Evolutionary conservation across 1,140 invertebrate species (phyloP).

Genomic region (Mizuhopecten yessoensis): DNA sequence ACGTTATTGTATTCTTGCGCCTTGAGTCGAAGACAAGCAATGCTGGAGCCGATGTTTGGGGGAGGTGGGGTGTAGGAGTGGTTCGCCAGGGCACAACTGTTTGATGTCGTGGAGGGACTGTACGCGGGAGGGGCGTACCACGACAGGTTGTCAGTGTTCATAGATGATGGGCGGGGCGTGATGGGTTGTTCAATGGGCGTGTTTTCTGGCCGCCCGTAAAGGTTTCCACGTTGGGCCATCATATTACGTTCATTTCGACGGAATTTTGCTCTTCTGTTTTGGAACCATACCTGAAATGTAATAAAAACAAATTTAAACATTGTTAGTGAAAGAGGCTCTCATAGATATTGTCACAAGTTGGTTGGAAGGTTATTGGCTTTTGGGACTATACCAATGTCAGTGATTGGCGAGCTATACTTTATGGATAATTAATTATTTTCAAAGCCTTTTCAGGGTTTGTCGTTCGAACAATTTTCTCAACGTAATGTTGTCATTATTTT

Average conservation of each 20-base stretch:
- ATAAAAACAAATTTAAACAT: conserved; percentile 54
- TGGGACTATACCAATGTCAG: too few relatives aligned
- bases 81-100: conserved; percentile 78
- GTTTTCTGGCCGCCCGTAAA: conserved; percentile 70
- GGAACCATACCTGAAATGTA: conserved; percentile 95
- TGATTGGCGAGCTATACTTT: too few relatives aligned
- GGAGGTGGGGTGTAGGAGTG: conserved; percentile 71
- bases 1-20: conserved; percentile 83
- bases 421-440: too few relatives aligned
- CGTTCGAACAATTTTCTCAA: too few relatives aligned
- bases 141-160: conserved; percentile 69
- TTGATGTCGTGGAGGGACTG: conserved; percentile 67
- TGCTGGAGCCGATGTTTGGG: conserved; percentile 79
- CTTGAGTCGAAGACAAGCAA: conserved; percentile 83
- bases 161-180: conserved; percentile 76
- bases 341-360: too few relatives aligned
- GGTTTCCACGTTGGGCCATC: conserved; percentile 81
- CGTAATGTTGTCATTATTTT: too few relatives aligned
- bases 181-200: conserved; percentile 82
- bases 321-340: too few relatives aligned
- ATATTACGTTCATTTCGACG: conserved; percentile 88
- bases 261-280: conserved; percentile 97
- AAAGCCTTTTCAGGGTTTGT: too few relatives aligned
- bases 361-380: too few relatives aligned
- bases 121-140: conserved; percentile 72